These are phyloP conservation scores for Phthorimaea operculella DNA, from an alignment of 1,140 invertebrate genomes.

Conservation along the genomic window DNA sequence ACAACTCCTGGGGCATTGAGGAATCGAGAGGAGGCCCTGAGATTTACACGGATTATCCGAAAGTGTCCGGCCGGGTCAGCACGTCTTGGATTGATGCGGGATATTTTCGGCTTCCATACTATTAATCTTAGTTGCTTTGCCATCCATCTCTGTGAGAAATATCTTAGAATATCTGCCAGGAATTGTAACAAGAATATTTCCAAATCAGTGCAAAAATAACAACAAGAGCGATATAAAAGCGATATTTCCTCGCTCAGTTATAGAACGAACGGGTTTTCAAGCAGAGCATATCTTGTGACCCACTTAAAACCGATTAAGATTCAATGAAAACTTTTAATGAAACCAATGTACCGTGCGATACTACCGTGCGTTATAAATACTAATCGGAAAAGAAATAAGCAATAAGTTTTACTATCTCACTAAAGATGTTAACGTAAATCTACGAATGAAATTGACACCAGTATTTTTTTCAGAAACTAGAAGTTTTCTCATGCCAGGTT, in stretches of 20 bases:
- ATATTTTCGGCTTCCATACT: not conserved
- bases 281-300: not conserved
- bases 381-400: not conserved
- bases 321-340: not conserved
- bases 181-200: not conserved
- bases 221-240: too few relatives aligned
- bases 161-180: not conserved
- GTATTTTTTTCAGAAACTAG: too few relatives aligned
- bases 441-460: too few relatives aligned
- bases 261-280: not conserved
- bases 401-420: too few relatives aligned
- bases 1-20: conserved; percentile 15
- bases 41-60: conserved; percentile 22
- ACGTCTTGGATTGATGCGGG: not conserved
- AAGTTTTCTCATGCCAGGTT: too few relatives aligned
- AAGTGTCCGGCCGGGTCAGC: not conserved
- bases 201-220: too few relatives aligned
- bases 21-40: conserved; percentile 20
- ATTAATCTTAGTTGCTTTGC: conserved; percentile 1
- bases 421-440: too few relatives aligned
- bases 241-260: too few relatives aligned
- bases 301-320: not conserved
- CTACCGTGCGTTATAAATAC: not conserved
- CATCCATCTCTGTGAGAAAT: not conserved
- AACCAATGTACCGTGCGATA: not conserved